Conservation (phyloP, 2,888 invertebrate genomes). For the Timandra comae region DNA sequence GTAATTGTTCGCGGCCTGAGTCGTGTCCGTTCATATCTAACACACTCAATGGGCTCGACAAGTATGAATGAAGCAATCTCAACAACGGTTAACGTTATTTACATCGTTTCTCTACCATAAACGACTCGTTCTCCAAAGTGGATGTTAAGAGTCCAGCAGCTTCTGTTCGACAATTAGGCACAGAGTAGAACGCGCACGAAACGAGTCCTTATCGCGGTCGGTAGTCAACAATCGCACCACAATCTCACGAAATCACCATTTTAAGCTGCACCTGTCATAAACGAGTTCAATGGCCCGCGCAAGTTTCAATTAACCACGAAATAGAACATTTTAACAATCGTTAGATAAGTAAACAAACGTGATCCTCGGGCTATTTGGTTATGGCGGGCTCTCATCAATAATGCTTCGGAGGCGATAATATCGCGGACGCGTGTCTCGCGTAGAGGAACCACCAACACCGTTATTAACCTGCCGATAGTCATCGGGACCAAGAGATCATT, state of each 20-base stretch:
- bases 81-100: slow-evolving; percentile 57
- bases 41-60: slow-evolving; percentile 56
- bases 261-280: slow-evolving; percentile 68
- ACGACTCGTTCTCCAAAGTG: slow-evolving; percentile 42
- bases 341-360: slow-evolving; percentile 70
- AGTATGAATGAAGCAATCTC: slow-evolving; percentile 71
- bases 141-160: slow-evolving; percentile 57
- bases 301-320: slow-evolving; percentile 63
- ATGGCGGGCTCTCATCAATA: slow-evolving; percentile 70
- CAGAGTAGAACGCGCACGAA: slow-evolving; percentile 36
- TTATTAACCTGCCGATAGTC: slow-evolving; percentile 71
- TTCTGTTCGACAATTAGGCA: slow-evolving; percentile 70
- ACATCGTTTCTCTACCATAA: slow-evolving; percentile 63
- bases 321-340: slow-evolving; percentile 52
- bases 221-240: slow-evolving; percentile 59
- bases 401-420: slow-evolving; percentile 67
- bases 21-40: slow-evolving; percentile 33
- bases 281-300: slow-evolving; percentile 47
- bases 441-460: slow-evolving; percentile 69
- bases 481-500: slow-evolving; percentile 70
- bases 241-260: slow-evolving; percentile 74
- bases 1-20: slow-evolving; percentile 50
- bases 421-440: slow-evolving; percentile 70
- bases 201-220: slow-evolving; percentile 51
- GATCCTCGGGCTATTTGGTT: slow-evolving; percentile 72